Evolutionary conservation across 2,888 invertebrate species (phyloP).

Genomic region (Drosophila limbata): DNA sequence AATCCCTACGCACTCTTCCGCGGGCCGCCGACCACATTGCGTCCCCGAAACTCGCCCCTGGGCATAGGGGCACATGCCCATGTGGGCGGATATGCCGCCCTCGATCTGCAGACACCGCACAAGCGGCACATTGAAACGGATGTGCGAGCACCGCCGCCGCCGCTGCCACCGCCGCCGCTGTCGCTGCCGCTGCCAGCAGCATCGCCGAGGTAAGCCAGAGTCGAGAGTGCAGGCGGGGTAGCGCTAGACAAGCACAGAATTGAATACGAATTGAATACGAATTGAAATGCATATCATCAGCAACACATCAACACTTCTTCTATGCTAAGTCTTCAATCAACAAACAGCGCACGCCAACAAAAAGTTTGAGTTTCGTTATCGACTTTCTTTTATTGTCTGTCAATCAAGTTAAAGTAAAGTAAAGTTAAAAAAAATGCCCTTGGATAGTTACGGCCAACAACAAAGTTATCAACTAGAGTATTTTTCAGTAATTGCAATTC

Average conservation of each 20-base stretch:
- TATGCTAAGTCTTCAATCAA: slow-evolving; percentile 83
- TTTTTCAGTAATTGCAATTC: slow-evolving; percentile 11
- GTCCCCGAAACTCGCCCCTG: slow-evolving; percentile 83
- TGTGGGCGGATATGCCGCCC: slow-evolving; percentile 59
- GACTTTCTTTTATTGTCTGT: slow-evolving; percentile 22
- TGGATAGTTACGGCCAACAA: slow-evolving; percentile 57
- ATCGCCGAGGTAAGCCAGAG: slow-evolving; percentile 83
- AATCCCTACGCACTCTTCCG: slow-evolving; percentile 84
- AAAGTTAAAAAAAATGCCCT: slow-evolving; percentile 49
- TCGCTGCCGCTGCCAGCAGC: slow-evolving; percentile 76
- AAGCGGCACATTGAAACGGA: slow-evolving; percentile 83
- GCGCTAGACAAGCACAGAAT: slow-evolving; percentile 57
- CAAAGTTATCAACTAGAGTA: slow-evolving; percentile 21
- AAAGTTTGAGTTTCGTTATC: slow-evolving; percentile 34
- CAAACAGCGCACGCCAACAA: slow-evolving; percentile 46
- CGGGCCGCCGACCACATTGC: slow-evolving; percentile 83
- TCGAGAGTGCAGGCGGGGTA: slow-evolving; percentile 41
- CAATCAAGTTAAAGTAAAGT: slow-evolving; percentile 33
- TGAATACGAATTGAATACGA: slow-evolving; percentile 38
- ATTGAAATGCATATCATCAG: slow-evolving; percentile 62
- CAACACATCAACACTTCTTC: slow-evolving; percentile 70
- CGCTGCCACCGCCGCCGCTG: slow-evolving; percentile 79
- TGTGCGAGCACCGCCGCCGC: slow-evolving; percentile 81
- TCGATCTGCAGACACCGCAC: slow-evolving; percentile 84
- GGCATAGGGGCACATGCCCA: slow-evolving; percentile 65